Conservation (phyloP, 2,113 vertebrate species). For the Eulacestoma nigropectus region DNA sequence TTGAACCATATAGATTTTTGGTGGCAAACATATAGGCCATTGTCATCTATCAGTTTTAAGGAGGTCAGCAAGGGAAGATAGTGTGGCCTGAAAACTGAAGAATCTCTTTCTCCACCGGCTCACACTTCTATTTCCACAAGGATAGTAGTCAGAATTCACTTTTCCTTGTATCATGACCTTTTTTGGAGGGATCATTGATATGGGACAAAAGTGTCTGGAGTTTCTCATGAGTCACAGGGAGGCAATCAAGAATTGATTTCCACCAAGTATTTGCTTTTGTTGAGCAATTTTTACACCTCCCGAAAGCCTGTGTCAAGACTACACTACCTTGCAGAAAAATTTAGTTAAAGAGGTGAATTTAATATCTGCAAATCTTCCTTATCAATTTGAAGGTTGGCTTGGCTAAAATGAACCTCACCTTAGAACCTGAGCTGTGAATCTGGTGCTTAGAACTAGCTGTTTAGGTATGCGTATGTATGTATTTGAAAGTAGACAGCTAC, state of each 20-base stretch:
- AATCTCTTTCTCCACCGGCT: not conserved
- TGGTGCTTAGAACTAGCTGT: not conserved
- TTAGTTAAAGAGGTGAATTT: not conserved
- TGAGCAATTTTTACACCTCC: not conserved
- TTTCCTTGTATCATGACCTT: fast-evolving
- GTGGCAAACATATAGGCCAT: not conserved
- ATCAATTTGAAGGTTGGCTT: not conserved
- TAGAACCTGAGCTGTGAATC: not conserved
- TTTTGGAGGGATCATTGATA: not conserved
- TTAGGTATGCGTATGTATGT: not conserved
- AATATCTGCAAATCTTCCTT: not conserved
- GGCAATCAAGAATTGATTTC: not conserved
- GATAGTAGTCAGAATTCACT: not conserved
- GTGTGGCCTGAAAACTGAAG: fast-evolving
- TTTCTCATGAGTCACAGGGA: not conserved
- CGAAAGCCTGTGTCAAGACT: not conserved
- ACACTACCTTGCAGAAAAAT: not conserved
- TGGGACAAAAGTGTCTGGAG: not conserved
- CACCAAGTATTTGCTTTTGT: not conserved
- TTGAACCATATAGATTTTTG: not conserved
- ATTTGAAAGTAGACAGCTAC: not conserved
- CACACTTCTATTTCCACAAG: not conserved
- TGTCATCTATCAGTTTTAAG: not conserved
- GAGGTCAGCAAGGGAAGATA: not conserved
- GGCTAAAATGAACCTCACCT: not conserved